Conservation (phyloP, 2,888 invertebrate species). For the Ferdinandea cuprea region DNA sequence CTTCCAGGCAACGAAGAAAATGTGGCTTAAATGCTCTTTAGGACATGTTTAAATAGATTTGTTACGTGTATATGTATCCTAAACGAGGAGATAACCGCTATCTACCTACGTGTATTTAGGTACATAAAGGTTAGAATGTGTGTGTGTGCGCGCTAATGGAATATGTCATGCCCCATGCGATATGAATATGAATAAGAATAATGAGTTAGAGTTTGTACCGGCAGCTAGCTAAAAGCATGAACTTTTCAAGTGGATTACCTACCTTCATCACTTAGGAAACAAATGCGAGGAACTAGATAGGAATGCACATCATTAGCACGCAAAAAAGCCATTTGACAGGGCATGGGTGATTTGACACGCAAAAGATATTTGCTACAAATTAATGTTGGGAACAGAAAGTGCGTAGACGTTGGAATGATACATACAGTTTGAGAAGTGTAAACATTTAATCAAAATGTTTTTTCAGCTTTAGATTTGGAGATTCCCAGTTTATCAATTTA, state of each 20-base stretch:
- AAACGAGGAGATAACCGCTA: neutral
- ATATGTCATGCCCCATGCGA: neutral
- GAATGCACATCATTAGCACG: neutral
- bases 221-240: neutral
- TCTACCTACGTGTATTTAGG: neutral
- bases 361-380: no score
- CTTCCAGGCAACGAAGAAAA: neutral
- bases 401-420: no score
- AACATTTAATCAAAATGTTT: no score
- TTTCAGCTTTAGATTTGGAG: no score
- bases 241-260: neutral
- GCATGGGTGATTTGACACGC: neutral
- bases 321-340: neutral
- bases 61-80: neutral
- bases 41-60: slow-evolving; percentile 48
- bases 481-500: no score
- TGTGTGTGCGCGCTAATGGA: no score
- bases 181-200: neutral
- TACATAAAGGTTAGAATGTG: neutral
- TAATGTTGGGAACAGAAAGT: no score
- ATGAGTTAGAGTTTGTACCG: neutral
- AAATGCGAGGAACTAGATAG: no score
- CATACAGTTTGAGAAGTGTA: no score
- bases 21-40: slow-evolving; percentile 33
- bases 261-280: slow-evolving; percentile 12